Evolutionary conservation across 2,888 invertebrate genomes (phyloP), one percentile per base, ranked within the genome.

Genomic region (Cactoblastis cactorum): DNA sequence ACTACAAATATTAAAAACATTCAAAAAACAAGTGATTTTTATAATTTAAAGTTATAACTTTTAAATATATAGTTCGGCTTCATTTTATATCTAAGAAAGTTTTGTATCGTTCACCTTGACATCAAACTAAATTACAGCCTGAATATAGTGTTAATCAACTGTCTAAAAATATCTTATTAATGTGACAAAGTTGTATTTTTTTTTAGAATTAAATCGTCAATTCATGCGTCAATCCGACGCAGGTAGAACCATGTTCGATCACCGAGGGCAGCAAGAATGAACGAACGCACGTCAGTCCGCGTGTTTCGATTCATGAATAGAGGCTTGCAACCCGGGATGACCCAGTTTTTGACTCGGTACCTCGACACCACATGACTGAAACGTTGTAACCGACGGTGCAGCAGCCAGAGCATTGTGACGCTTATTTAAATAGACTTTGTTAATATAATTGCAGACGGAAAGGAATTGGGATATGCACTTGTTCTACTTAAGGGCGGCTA

Each of bases 251-350:
- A 52, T 62, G 65, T 76, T 77, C 78, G 75, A 75, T 77, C 77
- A 80, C 79, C 72, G 70, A 72, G 65, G 61, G 62, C 62, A 60
- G 62, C 17, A 43, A 43, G 71, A 67, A 84, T 85, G 87, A 83
- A 89, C 87, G 88, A 86, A 85, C 75, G 69, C 66, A 78, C 80
- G 80, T 77, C 83, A 78, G 70, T 67, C 74, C 67, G 74, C 78
- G 78, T 79, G 74, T 64, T 84, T 83, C 88, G 88, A 88, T 89
- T 91, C 89, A 89, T 92, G 84, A 92, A 91, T 87, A 82, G 81
- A 78, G 85, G 90, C 90, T 90, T 92, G 92, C 91, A 92, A 90
- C 92, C 92, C 91, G 89, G 89, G 84, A 84, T 91, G 92, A 92
- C 92, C 92, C 85, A 93, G 83, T 91, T 93, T 91, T 86, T 83